phyloP scores from a whole-genome alignment of 53 echinoderm and acorn worm genomes.

The Pentamera pediparva region DNA sequence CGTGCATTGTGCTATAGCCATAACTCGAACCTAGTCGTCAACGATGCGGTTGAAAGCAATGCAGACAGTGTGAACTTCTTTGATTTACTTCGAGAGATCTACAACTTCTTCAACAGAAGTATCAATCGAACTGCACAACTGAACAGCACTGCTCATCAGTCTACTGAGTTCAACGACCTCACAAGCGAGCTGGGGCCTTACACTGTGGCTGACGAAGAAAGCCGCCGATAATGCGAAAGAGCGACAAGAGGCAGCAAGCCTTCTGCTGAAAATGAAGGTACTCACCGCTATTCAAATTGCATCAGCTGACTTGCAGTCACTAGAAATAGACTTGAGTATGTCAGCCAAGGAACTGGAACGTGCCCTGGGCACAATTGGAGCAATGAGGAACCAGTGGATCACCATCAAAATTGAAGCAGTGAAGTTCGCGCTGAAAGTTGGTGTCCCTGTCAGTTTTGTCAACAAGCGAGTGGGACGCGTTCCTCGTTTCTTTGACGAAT shows the following conservation, averaged over 20 bases:
- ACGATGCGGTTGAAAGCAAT: constrained; percentile 1
- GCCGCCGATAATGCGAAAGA: too few species aligned
- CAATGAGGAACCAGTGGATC: constrained; percentile 9
- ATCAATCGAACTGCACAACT: background rate
- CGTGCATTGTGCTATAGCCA: background rate
- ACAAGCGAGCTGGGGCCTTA: too few species aligned
- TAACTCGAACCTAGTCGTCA: background rate
- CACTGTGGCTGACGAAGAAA: too few species aligned
- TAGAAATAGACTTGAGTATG: constrained; percentile 10
- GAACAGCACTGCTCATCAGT: background rate
- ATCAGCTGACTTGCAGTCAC: too few species aligned
- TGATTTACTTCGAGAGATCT: background rate
- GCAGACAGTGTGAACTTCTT: background rate
- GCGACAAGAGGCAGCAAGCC: too few species aligned
- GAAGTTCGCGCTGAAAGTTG: background rate
- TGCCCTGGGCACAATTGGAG: background rate
- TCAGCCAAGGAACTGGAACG: constrained; percentile 9
- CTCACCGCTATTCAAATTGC: too few species aligned
- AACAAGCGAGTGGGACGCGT: background rate
- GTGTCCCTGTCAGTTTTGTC: constrained; percentile 18
- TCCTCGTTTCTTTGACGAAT: constrained; percentile 12
- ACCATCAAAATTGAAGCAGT: constrained; percentile 16
- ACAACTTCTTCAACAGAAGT: constrained; percentile 14
- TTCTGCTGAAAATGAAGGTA: too few species aligned
- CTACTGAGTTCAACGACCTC: too few species aligned